Evolutionary conservation across 2,113 vertebrate species (phyloP).

Genomic region (Barnardius zonarius): DNA sequence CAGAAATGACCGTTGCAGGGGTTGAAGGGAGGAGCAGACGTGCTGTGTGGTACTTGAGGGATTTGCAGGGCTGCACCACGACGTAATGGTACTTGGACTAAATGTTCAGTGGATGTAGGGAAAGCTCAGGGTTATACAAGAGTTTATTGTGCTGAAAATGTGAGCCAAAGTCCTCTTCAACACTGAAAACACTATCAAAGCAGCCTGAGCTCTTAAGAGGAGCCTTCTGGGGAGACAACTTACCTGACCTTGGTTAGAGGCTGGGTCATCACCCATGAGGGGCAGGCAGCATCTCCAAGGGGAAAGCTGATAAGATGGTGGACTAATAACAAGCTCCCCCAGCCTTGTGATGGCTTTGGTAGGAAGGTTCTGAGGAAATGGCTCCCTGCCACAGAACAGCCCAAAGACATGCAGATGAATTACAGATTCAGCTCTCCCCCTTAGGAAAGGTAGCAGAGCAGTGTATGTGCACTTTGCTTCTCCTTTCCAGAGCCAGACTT

Average conservation of each 20-base stretch:
- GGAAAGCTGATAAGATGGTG: constrained; percentile 66
- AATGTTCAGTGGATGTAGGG: not conserved
- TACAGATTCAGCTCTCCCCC: not conserved
- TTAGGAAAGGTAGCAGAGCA: not conserved
- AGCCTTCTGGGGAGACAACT: not conserved
- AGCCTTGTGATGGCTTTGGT: not conserved
- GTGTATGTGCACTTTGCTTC: not conserved
- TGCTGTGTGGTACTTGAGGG: rapidly evolving
- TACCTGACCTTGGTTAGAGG: constrained; percentile 51
- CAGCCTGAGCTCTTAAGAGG: not conserved
- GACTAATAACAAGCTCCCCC: rapidly evolving
- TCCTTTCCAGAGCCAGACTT: not conserved
- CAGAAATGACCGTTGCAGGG: rapidly evolving
- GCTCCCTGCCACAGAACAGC: not conserved
- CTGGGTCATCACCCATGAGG: constrained; percentile 23
- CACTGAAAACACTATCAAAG: not conserved
- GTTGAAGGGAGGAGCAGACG: not conserved
- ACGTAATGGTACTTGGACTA: not conserved
- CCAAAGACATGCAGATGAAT: rapidly evolving
- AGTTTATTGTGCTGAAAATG: not conserved
- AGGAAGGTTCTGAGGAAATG: rapidly evolving
- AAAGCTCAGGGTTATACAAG: not conserved
- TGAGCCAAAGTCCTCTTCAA: not conserved
- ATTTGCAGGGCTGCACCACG: rapidly evolving
- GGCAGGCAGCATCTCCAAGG: constrained; percentile 61